Base-by-base conservation (phyloP, 1,140 invertebrate genomes). In the Drosophila seguyi region DNA sequence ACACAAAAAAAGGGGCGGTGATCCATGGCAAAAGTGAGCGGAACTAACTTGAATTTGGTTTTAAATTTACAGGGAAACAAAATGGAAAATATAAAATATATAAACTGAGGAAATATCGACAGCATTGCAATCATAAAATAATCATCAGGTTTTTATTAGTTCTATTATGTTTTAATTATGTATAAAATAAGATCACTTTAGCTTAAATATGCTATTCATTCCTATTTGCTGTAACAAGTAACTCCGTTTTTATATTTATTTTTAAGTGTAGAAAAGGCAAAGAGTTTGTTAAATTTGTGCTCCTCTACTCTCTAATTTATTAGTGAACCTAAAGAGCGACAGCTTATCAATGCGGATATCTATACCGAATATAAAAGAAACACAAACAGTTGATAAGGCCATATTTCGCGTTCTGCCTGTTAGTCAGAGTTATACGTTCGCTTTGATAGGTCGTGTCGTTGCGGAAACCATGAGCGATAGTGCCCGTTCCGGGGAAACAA, bases 21-120 rank as follows among this genome's bases (percentile, higher is more conserved):
- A 36, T n/a, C 16, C 20, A 48, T 58, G 13, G 29, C 22, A 57
- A 27, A 66, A 66, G 22, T 48, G 13, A 63, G 25, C 6, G 3
- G 25, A 67, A 16, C 10, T 22, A 47, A 29, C 41, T 66, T 14
- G 18, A 29, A 31, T 18, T 66, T 31, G 3, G 2, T 34, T 41
- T 63, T 14, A 1, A 13, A 55, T 29, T 63, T 14, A 18, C 7
- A n/a, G 4, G 7, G 13, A 22, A 7, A 34, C 3, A 3, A 16
- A 1, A 16, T 8, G 14, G 0, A 14, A 10, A 36, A 20, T 13
- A 10, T 31, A 31, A 31, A n/a, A 41, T 11, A 18, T 4, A 39
- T 11, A 31, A 31, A 8, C 31, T 11, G 31, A 29, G 31, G 4
- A 31, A 31, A 31, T 31, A 10, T 10, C 8, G 13, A 34, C 11